phyloP scores from a whole-genome alignment of 2,888 invertebrate genomes.

The Lucinisca nassula region DNA sequence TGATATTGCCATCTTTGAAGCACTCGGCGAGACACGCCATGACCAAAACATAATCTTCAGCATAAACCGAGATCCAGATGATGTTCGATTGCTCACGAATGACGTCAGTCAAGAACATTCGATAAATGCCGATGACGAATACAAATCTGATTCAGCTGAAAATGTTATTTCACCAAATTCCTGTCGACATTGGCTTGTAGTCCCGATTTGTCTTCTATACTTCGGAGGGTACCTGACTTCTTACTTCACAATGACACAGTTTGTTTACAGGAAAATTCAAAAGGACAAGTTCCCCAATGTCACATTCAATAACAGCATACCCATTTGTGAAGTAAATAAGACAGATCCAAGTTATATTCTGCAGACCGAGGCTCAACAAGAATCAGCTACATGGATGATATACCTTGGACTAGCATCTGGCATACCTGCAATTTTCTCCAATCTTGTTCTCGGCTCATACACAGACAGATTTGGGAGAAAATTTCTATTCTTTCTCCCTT shows the following conservation, averaged over 20 bases:
- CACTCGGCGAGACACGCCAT: background rate
- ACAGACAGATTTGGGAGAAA: constrained; percentile 71
- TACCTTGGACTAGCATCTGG: constrained; percentile 49
- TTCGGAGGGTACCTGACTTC: constrained; percentile 50
- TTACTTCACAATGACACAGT: constrained; percentile 32
- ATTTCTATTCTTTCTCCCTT: constrained; percentile 55
- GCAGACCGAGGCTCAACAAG: constrained; percentile 52
- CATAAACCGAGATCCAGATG: background rate
- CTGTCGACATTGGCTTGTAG: constrained; percentile 49
- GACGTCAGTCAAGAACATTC: background rate
- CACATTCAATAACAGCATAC: constrained; percentile 20
- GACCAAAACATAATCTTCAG: background rate
- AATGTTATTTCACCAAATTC: background rate
- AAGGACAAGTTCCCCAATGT: constrained; percentile 45
- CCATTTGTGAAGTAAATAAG: constrained; percentile 45
- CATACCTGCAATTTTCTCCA: constrained; percentile 62
- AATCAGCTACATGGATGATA: constrained; percentile 46
- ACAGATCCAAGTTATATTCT: constrained; percentile 49
- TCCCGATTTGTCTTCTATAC: constrained; percentile 56
- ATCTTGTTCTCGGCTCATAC: constrained; percentile 59
- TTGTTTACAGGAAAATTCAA: constrained; percentile 50
- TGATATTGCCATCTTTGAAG: background rate
- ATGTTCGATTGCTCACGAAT: background rate
- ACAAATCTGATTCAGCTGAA: background rate
- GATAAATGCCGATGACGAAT: background rate